Evolutionary conservation across 2,797 vertebrate genomes (phyloP).

Genomic region (Tarsius wallacei): DNA sequence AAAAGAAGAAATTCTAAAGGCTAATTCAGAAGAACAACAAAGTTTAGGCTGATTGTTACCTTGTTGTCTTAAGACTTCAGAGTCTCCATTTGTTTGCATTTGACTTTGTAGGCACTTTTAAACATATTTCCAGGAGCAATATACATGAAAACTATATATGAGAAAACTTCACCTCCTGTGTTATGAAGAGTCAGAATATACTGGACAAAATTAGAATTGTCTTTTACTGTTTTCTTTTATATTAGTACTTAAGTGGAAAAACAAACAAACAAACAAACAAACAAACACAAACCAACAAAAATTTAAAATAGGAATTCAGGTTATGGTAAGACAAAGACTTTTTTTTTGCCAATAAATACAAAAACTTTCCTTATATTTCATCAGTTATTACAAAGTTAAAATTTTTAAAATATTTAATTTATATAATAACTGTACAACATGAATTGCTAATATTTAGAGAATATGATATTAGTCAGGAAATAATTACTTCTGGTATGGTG

Average conservation of each 20-base stretch:
- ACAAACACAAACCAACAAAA: not conserved
- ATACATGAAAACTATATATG: not conserved
- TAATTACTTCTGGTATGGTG: not conserved
- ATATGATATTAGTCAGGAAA: not conserved
- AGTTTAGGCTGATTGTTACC: not conserved
- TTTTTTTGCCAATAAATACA: not conserved
- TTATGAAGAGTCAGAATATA: not conserved
- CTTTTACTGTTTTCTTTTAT: not conserved
- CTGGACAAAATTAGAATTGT: not conserved
- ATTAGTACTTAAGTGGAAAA: not conserved
- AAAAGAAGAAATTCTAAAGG: not conserved
- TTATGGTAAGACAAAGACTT: not conserved
- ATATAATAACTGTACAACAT: not conserved
- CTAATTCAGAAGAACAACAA: not conserved
- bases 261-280: not conserved
- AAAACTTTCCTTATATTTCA: not conserved
- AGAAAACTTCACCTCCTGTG: not conserved
- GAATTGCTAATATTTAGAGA: not conserved
- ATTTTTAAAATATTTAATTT: constrained; percentile 28
- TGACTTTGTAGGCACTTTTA: not conserved
- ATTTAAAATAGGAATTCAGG: constrained; percentile 7
- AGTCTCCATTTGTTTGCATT: not conserved
- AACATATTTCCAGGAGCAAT: not conserved
- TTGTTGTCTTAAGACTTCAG: not conserved
- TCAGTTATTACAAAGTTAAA: not conserved